Percentiles rank a stretch among this genome's conserved stretches.
Conservation (phyloP, 2,797 vertebrate genomes). For the Phalanger gymnotis region DNA sequence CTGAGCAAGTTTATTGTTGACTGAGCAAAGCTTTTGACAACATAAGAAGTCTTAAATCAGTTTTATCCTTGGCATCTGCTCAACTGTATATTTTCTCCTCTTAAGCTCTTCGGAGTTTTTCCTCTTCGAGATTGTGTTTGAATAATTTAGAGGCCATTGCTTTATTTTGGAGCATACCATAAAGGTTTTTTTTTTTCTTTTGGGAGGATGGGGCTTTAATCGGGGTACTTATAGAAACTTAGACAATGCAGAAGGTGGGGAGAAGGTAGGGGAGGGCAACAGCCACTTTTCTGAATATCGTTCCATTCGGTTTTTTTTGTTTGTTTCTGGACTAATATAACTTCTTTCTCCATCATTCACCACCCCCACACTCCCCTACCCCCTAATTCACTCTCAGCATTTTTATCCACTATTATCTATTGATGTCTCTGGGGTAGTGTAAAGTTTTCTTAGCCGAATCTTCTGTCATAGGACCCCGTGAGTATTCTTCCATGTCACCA, state of each 20-base stretch:
- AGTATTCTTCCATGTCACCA: too few species aligned
- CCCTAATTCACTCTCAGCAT: neutral
- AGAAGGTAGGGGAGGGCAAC: neutral
- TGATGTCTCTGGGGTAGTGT: neutral
- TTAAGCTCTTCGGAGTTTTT: neutral
- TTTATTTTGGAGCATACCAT: neutral
- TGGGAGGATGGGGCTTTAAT: neutral
- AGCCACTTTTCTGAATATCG: neutral
- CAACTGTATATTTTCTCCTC: slow-evolving; percentile 2
- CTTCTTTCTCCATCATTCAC: neutral
- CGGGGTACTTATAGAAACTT: neutral
- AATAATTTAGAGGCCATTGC: slow-evolving; percentile 13
- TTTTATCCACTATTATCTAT: neutral
- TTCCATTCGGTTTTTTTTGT: neutral
- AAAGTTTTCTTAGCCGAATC: neutral
- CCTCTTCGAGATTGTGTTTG: slow-evolving; percentile 30
- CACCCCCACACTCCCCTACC: neutral
- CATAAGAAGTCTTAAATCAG: slow-evolving; percentile 19
- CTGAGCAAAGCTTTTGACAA: slow-evolving; percentile 43
- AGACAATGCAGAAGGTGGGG: neutral
- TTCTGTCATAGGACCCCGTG: neutral
- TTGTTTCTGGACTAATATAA: neutral
- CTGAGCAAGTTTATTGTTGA: slow-evolving; percentile 57
- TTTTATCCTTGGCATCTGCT: slow-evolving; percentile 53
- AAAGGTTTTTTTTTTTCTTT: neutral